Evolutionary conservation across 2,888 invertebrate genomes (phyloP), one percentile per base, ranked within the genome.

Genomic region (Epirrita christyi): DNA sequence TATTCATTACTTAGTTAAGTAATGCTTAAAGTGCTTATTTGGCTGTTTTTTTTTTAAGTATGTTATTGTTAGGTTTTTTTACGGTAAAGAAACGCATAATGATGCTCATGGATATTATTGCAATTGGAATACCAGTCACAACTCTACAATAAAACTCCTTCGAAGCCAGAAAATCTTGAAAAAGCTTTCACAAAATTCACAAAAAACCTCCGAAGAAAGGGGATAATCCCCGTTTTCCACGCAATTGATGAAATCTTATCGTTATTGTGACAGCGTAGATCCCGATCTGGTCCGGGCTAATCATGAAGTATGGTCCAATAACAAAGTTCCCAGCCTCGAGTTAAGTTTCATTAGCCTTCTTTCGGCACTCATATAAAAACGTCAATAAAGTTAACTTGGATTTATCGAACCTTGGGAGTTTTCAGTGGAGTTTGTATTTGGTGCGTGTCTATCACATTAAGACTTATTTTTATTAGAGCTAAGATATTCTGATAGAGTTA

Each of bases 161-260:
- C 38, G 29, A 42, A 45, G 34, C 49, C 50, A 46, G 38, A 52
- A 48, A 37, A 55, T 47, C 47, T 50, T 41, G 34, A 21, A 44
- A 44, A 59, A 60, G 15, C 36, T 13, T 52, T 51, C 37, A 11
- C 32, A 21, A 57, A 49, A 52, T 54, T 46, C 41, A 15, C 51
- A 27, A 50, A 59, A 54, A 50, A 32, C 36, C 32, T 7, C 52
- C 47, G 46, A 41, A 38, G 59, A 59, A 59, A 59, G 51, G 55
- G 59, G 59, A 59, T 59, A 59, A 59, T 55, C 51, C 59, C 45
- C 32, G 46, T 46, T 56, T 56, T 51, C 55, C 55, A 63, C 66
- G 61, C 72, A 78, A 78, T 80, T 76, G 80, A 80, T 78, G 76
- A 72, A 73, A 74, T 71, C 71, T 73, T 79, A 79, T 80, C 79